phyloP scores from a whole-genome alignment of 2,113 vertebrate species.

The Campylomormyrus numenius region DNA sequence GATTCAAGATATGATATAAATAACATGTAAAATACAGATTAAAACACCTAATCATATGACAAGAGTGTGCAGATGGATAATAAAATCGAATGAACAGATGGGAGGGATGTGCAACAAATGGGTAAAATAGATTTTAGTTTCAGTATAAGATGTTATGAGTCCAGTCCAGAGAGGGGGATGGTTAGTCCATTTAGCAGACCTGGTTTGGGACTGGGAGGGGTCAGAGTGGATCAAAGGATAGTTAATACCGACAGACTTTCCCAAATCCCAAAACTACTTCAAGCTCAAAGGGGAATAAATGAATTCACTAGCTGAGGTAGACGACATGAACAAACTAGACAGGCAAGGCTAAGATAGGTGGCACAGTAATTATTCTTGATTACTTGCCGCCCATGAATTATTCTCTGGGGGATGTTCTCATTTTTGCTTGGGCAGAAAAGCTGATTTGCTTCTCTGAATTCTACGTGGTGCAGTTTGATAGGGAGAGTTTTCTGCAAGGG shows the following conservation, averaged over 20 bases:
- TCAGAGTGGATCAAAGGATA: neutral
- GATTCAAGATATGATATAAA: neutral
- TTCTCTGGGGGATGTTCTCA: neutral
- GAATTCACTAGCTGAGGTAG: neutral
- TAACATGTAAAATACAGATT: neutral
- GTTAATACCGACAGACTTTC: neutral
- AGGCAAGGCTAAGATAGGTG: neutral
- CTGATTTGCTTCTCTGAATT: neutral
- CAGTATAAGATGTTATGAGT: neutral
- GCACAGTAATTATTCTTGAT: neutral
- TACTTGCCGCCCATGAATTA: neutral
- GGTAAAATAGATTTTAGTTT: neutral
- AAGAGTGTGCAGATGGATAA: neutral
- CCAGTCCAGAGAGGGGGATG: neutral
- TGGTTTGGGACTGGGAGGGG: neutral
- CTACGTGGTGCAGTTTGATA: neutral
- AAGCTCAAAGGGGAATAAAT: neutral
- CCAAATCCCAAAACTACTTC: neutral
- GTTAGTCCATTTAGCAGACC: neutral
- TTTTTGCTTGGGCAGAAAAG: neutral
- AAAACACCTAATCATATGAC: neutral
- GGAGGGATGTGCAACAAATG: neutral
- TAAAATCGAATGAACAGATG: neutral
- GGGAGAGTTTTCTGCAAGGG: neutral
- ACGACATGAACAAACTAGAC: neutral